phyloP scores from a whole-genome alignment of 2,113 vertebrate species.

The Albula glossodonta region DNA sequence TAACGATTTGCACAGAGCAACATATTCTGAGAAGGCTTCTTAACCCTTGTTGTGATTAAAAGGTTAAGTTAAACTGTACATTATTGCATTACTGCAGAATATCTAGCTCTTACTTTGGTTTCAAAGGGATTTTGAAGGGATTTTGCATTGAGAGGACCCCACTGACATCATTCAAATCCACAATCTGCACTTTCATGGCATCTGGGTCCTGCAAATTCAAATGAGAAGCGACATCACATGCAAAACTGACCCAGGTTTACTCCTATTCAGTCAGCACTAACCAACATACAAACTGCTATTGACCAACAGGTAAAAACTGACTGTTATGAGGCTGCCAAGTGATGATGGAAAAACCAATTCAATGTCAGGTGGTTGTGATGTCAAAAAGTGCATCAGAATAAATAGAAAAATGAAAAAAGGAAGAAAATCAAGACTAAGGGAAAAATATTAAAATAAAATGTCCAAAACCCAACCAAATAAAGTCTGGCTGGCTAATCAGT shows the following conservation, averaged over 20 bases:
- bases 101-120: conserved; percentile 78
- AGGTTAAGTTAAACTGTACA: background rate
- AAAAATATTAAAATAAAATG: no score
- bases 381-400: no score
- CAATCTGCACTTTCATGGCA: conserved; percentile 72
- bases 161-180: conserved; percentile 79
- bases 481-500: no score
- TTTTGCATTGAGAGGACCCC: conserved; percentile 86
- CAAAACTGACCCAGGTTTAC: background rate
- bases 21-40: no score
- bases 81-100: background rate
- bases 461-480: no score
- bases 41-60: background rate
- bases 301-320: background rate
- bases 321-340: no score
- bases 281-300: background rate
- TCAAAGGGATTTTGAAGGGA: conserved; percentile 87
- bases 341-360: no score
- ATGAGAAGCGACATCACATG: conserved; percentile 2
- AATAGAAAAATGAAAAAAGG: no score
- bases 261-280: background rate
- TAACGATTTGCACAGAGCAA: no score
- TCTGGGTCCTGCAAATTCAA: conserved; percentile 79
- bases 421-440: no score
- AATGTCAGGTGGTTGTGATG: no score